These are phyloP conservation scores for Zaprionus ornatus DNA, from an alignment of 1,140 invertebrate species.

Conservation along the genomic window DNA sequence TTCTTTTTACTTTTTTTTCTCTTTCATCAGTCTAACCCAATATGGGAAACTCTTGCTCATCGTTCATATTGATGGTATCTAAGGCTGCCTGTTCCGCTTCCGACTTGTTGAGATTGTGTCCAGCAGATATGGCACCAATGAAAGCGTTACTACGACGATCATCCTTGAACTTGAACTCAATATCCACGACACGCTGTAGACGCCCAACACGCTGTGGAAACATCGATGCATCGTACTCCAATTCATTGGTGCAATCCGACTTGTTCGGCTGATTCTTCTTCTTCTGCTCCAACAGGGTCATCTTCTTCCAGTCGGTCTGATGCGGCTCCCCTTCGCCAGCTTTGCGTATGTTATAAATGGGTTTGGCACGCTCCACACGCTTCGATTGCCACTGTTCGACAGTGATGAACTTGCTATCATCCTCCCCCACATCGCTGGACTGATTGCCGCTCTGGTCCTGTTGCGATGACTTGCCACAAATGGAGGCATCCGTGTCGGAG, in stretches of 20 bases:
- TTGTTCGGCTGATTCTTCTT: slow-evolving; percentile 5
- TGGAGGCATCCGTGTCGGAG: slow-evolving; percentile 39
- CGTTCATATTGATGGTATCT: slow-evolving; percentile 94
- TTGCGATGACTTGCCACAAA: slow-evolving; percentile 59
- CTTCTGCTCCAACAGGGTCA: slow-evolving; percentile 79
- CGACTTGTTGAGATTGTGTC: slow-evolving; percentile 2
- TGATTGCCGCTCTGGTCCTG: not conserved
- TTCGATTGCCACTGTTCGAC: slow-evolving; percentile 94
- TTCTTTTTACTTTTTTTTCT: not conserved
- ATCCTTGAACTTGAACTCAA: slow-evolving; percentile 94
- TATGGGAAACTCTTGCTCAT: slow-evolving; percentile 96
- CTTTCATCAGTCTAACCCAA: slow-evolving; percentile 86
- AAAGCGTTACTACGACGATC: slow-evolving; percentile 85
- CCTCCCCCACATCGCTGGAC: slow-evolving; percentile 83
- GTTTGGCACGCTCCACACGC: slow-evolving; percentile 88
- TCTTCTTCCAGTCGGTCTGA: slow-evolving; percentile 93
- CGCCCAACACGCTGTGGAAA: slow-evolving; percentile 93
- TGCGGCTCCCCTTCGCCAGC: slow-evolving; percentile 95
- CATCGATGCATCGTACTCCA: slow-evolving; percentile 89
- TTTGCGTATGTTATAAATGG: slow-evolving; percentile 93
- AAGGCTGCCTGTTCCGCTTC: slow-evolving; percentile 71
- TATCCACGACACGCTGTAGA: slow-evolving; percentile 92
- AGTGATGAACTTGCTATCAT: slow-evolving; percentile 90
- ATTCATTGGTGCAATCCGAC: slow-evolving; percentile 73
- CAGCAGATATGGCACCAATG: slow-evolving; percentile 27